Evolutionary conservation across 2,113 vertebrate species (phyloP).

Genomic region (Phrynocephalus versicolor): DNA sequence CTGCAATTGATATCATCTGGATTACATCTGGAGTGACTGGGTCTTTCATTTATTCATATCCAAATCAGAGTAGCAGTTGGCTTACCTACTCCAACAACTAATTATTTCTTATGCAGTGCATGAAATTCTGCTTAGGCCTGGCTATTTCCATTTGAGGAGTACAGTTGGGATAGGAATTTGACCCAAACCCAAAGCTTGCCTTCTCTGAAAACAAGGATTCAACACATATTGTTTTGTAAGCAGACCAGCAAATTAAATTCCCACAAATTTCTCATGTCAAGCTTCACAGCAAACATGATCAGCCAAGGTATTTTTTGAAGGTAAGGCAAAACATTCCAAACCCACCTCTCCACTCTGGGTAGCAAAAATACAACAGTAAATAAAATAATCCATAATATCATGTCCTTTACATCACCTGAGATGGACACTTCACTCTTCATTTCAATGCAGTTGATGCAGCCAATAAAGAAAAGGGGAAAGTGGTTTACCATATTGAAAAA

Average conservation of each 20-base stretch:
- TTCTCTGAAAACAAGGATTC: neutral
- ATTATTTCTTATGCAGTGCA: neutral
- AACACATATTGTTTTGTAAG: neutral
- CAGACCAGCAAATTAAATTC: neutral
- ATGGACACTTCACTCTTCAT: neutral
- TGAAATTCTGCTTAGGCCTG: neutral
- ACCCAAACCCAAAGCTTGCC: neutral
- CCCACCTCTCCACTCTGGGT: neutral
- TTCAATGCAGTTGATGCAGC: too few species aligned
- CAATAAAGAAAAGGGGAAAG: neutral
- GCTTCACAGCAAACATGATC: neutral
- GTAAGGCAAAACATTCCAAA: neutral
- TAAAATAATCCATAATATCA: neutral
- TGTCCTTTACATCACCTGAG: neutral
- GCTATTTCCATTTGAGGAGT: neutral
- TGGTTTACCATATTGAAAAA: neutral
- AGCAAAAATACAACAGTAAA: neutral
- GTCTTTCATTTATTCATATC: neutral
- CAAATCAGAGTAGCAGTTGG: neutral
- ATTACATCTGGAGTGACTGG: neutral
- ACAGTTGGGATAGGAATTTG: neutral
- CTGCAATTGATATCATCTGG: neutral
- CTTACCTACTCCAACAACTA: neutral
- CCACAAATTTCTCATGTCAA: neutral
- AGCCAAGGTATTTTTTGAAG: neutral